phyloP scores from a whole-genome alignment of 2,797 vertebrate species.

The Peromyscus attwateri region DNA sequence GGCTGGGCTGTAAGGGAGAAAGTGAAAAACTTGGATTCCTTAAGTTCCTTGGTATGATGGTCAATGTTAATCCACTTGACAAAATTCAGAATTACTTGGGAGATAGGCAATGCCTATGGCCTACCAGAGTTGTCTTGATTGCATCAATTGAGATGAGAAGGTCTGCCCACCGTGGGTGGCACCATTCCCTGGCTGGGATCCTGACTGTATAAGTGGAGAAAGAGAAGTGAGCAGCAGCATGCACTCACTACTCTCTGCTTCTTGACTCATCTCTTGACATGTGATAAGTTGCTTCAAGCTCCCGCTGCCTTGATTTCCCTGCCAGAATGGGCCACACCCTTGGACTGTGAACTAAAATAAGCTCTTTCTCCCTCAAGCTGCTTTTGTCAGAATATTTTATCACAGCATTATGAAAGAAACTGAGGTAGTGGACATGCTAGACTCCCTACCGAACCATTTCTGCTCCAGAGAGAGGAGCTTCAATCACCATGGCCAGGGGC shows the following conservation, averaged over 20 bases:
- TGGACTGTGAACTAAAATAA: background rate
- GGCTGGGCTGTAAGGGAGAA: background rate
- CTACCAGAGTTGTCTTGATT: background rate
- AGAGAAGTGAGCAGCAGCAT: background rate
- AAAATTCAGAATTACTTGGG: background rate
- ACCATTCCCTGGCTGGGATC: background rate
- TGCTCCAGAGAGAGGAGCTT: background rate
- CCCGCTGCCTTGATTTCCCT: background rate
- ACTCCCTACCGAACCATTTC: background rate
- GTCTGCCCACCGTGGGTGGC: background rate
- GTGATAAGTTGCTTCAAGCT: background rate
- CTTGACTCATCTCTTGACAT: background rate
- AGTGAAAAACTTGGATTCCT: background rate
- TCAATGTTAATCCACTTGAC: background rate
- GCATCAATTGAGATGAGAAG: background rate
- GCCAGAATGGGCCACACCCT: background rate
- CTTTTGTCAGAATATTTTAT: background rate
- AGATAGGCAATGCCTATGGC: background rate
- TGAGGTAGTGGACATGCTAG: background rate
- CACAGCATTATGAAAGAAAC: background rate
- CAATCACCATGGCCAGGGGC: rapidly evolving
- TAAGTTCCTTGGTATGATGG: background rate
- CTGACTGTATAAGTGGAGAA: background rate
- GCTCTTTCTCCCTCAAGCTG: background rate
- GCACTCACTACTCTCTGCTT: background rate